Evolutionary conservation across 2,113 vertebrate species (phyloP).

Genomic region (Albula goreensis): DNA sequence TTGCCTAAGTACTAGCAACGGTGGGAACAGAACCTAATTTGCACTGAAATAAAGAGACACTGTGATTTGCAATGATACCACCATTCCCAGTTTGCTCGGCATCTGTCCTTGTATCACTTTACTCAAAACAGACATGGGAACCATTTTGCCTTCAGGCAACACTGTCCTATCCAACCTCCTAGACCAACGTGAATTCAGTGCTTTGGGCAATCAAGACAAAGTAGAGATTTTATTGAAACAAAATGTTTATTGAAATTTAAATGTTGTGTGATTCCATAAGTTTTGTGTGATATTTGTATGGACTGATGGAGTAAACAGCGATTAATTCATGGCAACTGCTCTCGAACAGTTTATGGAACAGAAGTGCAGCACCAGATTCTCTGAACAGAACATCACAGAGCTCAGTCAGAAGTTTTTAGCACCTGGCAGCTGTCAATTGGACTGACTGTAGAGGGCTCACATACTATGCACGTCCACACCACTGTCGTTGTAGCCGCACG

Average conservation of each 20-base stretch:
- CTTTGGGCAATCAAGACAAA: neutral
- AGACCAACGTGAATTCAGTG: neutral
- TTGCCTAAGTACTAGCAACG: neutral
- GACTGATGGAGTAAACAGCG: neutral
- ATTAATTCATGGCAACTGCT: neutral
- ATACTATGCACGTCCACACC: neutral
- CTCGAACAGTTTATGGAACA: neutral
- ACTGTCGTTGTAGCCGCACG: neutral
- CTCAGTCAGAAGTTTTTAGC: neutral
- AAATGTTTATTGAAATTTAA: too few species aligned
- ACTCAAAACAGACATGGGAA: neutral
- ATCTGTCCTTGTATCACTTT: neutral
- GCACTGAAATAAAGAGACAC: neutral
- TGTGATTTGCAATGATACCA: neutral
- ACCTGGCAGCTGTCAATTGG: neutral
- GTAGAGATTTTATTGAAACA: neutral
- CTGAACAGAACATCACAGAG: neutral
- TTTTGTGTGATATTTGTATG: neutral
- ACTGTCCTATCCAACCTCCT: constrained; percentile 10
- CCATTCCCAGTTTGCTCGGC: neutral
- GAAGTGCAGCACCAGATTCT: neutral
- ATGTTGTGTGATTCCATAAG: too few species aligned
- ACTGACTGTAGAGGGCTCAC: neutral
- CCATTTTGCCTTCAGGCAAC: neutral
- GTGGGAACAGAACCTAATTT: neutral